Evolutionary conservation across 2,888 invertebrate genomes (phyloP).

Genomic region (Drosophila subquinaria): DNA sequence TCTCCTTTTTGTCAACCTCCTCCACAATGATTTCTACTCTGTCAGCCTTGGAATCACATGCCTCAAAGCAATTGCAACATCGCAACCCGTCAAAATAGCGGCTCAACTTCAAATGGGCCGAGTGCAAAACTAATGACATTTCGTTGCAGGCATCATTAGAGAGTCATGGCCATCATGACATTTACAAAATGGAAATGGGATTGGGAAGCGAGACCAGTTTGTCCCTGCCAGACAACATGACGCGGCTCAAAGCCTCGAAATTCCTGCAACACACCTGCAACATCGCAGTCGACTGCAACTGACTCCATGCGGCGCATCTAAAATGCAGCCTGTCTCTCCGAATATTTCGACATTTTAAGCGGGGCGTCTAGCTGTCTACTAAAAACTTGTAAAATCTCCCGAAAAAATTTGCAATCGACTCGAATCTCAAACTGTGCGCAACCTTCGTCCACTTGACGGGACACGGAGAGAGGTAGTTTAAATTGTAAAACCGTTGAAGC

Average conservation of each 20-base stretch:
- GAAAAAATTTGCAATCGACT: constrained; percentile 39
- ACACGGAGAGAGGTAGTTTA: constrained; percentile 24
- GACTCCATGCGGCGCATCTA: constrained; percentile 50
- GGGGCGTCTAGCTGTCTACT: constrained; percentile 69
- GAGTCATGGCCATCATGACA: constrained; percentile 66
- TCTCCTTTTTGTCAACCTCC: constrained; percentile 1
- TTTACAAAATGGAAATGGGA: constrained; percentile 52
- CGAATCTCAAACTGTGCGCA: constrained; percentile 49
- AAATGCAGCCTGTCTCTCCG: constrained; percentile 27
- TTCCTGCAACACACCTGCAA: constrained; percentile 59
- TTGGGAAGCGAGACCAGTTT: background rate
- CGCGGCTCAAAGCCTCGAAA: constrained; percentile 59
- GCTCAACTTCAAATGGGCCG: constrained; percentile 65
- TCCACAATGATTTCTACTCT: constrained; percentile 3
- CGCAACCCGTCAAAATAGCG: constrained; percentile 53
- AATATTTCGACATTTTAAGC: constrained; percentile 36
- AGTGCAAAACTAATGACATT: constrained; percentile 78
- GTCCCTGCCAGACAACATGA: constrained; percentile 68
- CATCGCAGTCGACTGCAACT: constrained; percentile 36
- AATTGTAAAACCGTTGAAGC: constrained; percentile 13
- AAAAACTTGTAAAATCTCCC: constrained; percentile 21
- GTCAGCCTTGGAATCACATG: constrained; percentile 44
- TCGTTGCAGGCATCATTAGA: constrained; percentile 75
- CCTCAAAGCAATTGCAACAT: constrained; percentile 27
- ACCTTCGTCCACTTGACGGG: constrained; percentile 43